Conservation (phyloP, 2,888 invertebrate species). For the Gryllus longicercus region DNA sequence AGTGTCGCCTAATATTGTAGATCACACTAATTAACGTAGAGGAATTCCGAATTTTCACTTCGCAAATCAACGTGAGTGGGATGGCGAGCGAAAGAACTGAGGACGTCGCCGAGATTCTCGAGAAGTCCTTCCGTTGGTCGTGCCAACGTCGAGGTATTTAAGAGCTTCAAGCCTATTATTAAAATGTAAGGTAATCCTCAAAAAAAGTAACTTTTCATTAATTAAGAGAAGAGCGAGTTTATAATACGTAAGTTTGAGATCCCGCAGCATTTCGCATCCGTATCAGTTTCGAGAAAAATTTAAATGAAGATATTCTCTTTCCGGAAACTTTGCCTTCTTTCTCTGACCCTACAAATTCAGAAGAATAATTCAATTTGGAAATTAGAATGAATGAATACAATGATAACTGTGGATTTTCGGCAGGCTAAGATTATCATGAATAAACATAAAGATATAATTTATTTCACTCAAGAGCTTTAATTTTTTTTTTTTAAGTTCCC, state of each 20-base stretch:
- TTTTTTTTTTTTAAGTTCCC: too few relatives aligned
- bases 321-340: background rate
- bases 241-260: background rate
- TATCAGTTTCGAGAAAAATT: constrained; percentile 6
- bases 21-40: too few relatives aligned
- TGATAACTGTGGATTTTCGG: background rate
- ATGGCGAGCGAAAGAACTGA: too few relatives aligned
- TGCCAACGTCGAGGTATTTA: background rate
- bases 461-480: too few relatives aligned
- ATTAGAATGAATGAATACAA: background rate
- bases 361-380: background rate
- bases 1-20: too few relatives aligned
- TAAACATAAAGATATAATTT: too few relatives aligned
- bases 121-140: too few relatives aligned
- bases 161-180: constrained; percentile 17
- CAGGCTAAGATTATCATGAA: too few relatives aligned
- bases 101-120: too few relatives aligned
- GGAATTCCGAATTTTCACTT: too few relatives aligned
- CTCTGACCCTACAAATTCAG: background rate
- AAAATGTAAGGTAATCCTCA: background rate
- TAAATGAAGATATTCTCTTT: background rate
- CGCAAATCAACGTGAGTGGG: too few relatives aligned
- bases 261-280: background rate
- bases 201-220: constrained; percentile 1
- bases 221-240: background rate